Percentiles rank a stretch among this genome's conserved stretches.
Evolutionary conservation across 2,888 invertebrate genomes (phyloP).

Genomic region (Serripes groenlandicus): DNA sequence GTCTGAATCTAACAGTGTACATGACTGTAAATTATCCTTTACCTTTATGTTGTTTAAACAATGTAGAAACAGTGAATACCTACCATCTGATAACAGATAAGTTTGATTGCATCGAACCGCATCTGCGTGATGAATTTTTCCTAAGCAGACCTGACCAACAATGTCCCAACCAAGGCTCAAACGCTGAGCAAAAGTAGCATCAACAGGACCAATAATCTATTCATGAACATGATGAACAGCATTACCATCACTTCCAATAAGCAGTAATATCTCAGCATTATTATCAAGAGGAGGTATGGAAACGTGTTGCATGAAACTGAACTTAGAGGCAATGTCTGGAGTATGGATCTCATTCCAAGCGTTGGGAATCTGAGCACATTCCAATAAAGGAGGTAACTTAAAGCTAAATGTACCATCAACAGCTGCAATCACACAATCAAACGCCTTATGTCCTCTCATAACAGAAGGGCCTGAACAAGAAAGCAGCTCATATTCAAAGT

Average conservation of each 20-base stretch:
- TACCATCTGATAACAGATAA: slow-evolving; percentile 15
- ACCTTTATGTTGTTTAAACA: slow-evolving; percentile 29
- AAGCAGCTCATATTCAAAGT: background rate
- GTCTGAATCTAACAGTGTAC: background rate
- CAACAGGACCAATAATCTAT: slow-evolving; percentile 39
- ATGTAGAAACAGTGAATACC: slow-evolving; percentile 13
- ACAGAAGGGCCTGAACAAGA: slow-evolving; percentile 15
- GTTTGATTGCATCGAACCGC: slow-evolving; percentile 38
- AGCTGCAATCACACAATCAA: slow-evolving; percentile 16
- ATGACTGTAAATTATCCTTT: background rate
- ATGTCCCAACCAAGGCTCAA: slow-evolving; percentile 46
- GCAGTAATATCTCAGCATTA: slow-evolving; percentile 40
- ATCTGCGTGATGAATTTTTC: slow-evolving; percentile 40
- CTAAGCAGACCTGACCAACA: slow-evolving; percentile 61
- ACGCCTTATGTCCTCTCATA: slow-evolving; percentile 12
- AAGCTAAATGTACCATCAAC: slow-evolving; percentile 17
- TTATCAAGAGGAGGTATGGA: slow-evolving; percentile 36
- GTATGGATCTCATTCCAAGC: slow-evolving; percentile 45
- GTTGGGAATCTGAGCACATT: slow-evolving; percentile 29
- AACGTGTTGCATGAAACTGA: slow-evolving; percentile 31
- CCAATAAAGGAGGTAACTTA: slow-evolving; percentile 15
- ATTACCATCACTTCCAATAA: slow-evolving; percentile 42
- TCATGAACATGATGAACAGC: slow-evolving; percentile 50
- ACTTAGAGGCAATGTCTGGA: slow-evolving; percentile 37
- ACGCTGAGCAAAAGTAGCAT: slow-evolving; percentile 39